These are phyloP conservation scores for Drosophila borealis DNA, from an alignment of 2,888 invertebrate genomes.

Conservation along the genomic window DNA sequence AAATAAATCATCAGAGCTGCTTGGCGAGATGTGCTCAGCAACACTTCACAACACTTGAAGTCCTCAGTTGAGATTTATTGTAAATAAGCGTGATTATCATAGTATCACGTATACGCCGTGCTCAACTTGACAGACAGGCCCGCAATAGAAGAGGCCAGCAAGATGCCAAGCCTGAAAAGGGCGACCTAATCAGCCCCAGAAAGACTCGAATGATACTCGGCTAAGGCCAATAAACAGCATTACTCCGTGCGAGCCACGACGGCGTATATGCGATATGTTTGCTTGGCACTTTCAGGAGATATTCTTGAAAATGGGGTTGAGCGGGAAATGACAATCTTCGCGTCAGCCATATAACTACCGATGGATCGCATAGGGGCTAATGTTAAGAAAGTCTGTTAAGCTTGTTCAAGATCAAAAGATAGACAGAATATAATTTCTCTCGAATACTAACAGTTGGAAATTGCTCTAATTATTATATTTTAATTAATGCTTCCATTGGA, in stretches of 20 bases:
- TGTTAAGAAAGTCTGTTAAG: too few relatives aligned
- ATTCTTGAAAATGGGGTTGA: not conserved
- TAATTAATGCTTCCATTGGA: too few relatives aligned
- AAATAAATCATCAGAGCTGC: slow-evolving; percentile 75
- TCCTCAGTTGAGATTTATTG: slow-evolving; percentile 72
- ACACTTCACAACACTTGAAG: slow-evolving; percentile 68
- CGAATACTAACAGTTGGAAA: too few relatives aligned
- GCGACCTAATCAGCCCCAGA: slow-evolving; percentile 29
- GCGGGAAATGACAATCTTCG: too few relatives aligned
- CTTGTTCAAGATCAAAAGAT: too few relatives aligned
- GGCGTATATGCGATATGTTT: slow-evolving; percentile 29
- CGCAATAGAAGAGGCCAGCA: not conserved
- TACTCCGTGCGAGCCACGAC: slow-evolving; percentile 36
- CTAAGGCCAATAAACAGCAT: slow-evolving; percentile 24
- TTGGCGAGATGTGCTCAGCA: slow-evolving; percentile 52
- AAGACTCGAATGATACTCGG: slow-evolving; percentile 7
- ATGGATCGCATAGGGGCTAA: too few relatives aligned
- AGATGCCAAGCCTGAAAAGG: slow-evolving; percentile 13
- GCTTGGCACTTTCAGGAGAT: not conserved
- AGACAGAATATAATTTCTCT: too few relatives aligned
- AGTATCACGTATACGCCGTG: slow-evolving; percentile 76
- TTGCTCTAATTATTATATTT: too few relatives aligned
- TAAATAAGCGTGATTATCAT: slow-evolving; percentile 80
- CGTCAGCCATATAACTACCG: not conserved
- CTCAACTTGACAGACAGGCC: slow-evolving; percentile 22